Evolutionary conservation across 1,140 invertebrate genomes (phyloP), one percentile per base, ranked within the genome.

Genomic region (Stegodyphus mimosarum): DNA sequence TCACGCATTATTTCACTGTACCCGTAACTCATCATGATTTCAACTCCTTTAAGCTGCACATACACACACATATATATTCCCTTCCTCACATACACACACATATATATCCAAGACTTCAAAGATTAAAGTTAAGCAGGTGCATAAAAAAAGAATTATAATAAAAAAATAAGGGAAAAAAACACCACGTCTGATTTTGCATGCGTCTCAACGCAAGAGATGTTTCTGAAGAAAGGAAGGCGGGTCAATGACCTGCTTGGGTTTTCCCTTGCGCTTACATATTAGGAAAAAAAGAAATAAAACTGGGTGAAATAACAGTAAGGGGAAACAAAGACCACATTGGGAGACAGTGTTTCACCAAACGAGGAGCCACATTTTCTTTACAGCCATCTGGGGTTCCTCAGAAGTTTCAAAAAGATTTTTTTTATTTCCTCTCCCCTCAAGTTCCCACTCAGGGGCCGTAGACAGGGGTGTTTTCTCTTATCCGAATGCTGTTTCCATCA

Each of bases 311-410:
- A 13, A 51, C 15, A 17, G 49, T n/a, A 50, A 72, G 70, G 70
- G 52, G 70, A 72, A 72, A 72, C 70, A 72, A 72, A 72, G 70
- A 51, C 50, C 9, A 52, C 70, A 72, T 72, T 72, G 52, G 49
- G 33, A 72, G 49, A 13, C 49, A 72, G 49, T 72, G 70, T 72
- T 72, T 72, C 52, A 13, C 52, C 69, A 33, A 13, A 50, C 69
- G 69, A 49, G 50, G 50, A 10, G 66, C 17, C 10, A 33, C 33
- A 33, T 33, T 33, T 33, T 33, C 33, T 33, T 33, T 67, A 9
- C 17, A 49, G 70, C 70, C 70, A 72, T 72, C 70, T 72, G 70
- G 49, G 50, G 13, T 72, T 72, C 70, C 33, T 72, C 70, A 72
- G 13, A 9, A 72, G 52, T 17, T 72, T n/a, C 49, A 51, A 48